A percentile compares a stretch with the other conserved stretches of the same genome.
phyloP scores from a whole-genome alignment of 2,113 vertebrate species.

The Aegithalos caudatus region DNA sequence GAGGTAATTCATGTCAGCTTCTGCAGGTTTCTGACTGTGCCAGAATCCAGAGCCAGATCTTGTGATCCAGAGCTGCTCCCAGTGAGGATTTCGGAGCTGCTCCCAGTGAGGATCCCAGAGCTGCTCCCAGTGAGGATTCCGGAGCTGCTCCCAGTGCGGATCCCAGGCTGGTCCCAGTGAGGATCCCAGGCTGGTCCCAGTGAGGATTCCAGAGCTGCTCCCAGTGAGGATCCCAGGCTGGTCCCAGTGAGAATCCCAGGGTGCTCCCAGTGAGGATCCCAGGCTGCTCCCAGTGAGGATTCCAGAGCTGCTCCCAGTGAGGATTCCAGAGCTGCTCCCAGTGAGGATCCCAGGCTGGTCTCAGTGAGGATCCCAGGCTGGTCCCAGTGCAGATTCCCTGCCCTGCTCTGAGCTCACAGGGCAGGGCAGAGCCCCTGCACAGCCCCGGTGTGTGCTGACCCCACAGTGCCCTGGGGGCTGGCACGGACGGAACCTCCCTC shows the following conservation, averaged over 20 bases:
- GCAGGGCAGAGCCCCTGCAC: too few species aligned
- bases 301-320: background rate
- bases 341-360: background rate
- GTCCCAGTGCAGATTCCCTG: too few species aligned
- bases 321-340: background rate
- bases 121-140: background rate
- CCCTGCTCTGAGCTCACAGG: background rate
- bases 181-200: too few species aligned
- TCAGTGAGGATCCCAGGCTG: background rate
- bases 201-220: too few species aligned
- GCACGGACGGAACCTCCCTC: accelerated
- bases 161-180: too few species aligned
- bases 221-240: too few species aligned
- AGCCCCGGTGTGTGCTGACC: background rate
- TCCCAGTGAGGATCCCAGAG: background rate
- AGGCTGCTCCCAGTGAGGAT: background rate
- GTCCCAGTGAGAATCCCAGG: too few species aligned
- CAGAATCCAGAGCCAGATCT: accelerated
- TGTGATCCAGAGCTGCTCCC: background rate
- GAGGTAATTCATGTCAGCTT: background rate
- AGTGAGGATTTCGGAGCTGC: background rate
- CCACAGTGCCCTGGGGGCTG: accelerated
- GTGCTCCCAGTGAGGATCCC: background rate
- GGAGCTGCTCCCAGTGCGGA: too few species aligned
- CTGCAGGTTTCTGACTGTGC: background rate